Evolutionary conservation across 2,888 invertebrate genomes (phyloP).

Genomic region (Oscheius sp.): DNA sequence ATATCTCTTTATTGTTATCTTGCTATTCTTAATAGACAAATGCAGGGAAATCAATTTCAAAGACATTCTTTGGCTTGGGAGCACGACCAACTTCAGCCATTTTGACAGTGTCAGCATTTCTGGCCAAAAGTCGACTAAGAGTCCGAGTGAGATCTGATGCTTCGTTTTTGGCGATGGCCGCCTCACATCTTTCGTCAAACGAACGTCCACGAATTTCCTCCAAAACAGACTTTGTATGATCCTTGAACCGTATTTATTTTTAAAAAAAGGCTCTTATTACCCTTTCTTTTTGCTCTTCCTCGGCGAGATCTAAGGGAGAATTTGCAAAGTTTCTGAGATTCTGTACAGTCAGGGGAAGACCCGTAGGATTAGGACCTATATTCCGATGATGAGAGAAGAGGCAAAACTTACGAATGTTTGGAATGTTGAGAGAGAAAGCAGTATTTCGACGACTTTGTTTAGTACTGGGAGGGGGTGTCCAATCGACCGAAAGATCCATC

Average conservation of each 20-base stretch:
- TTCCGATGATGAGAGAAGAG: background rate
- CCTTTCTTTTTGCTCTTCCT: constrained; percentile 60
- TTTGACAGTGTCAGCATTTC: constrained; percentile 60
- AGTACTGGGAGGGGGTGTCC: constrained; percentile 60
- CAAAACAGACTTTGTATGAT: constrained; percentile 41
- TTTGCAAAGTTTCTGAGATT: constrained; percentile 53
- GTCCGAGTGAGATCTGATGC: constrained; percentile 49
- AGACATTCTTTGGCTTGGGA: constrained; percentile 58
- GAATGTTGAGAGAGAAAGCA: constrained; percentile 49
- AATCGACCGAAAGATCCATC: constrained; percentile 61
- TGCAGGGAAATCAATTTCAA: constrained; percentile 62
- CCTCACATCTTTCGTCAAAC: constrained; percentile 47
- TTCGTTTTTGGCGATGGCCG: constrained; percentile 37
- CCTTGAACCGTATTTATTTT: constrained; percentile 30
- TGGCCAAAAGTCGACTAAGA: constrained; percentile 54
- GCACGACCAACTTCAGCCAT: constrained; percentile 60
- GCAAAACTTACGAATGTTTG: constrained; percentile 32
- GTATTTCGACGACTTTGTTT: constrained; percentile 58
- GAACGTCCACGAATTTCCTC: constrained; percentile 43
- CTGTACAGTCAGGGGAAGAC: constrained; percentile 51
- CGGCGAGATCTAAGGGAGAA: constrained; percentile 52
- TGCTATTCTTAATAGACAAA: constrained; percentile 35
- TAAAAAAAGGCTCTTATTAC: constrained; percentile 26
- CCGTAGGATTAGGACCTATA: constrained; percentile 37
- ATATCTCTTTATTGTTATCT: too few relatives aligned